Evolutionary conservation across 2,113 vertebrate species (phyloP), one percentile per base, ranked within the genome.

Genomic region (Carollia perspicillata): DNA sequence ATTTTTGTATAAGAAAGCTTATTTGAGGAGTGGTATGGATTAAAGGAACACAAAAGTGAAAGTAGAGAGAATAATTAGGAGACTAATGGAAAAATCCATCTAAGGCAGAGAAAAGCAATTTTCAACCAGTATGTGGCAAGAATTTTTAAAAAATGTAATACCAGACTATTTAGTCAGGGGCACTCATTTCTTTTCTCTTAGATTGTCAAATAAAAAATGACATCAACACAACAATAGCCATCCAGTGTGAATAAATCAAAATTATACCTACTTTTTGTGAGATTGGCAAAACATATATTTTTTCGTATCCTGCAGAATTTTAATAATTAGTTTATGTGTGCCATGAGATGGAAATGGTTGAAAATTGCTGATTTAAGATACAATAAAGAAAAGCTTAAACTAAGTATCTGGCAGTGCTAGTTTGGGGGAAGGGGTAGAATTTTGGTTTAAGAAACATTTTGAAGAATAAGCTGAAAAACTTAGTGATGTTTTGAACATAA

Each of bases 1-100:
- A 84, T 58, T 58, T 58, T 63, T 35, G 11, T 58, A 68, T 44
- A 22, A 71, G 20, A 87, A 89, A 51, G 44, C 55, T 86, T 93
- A 95, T n/a, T 53, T 92, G 78, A 40, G 63, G 53, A 90, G 28
- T 71, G 23, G 23, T 95, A 30, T 92, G 12, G 49, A 79, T 84
- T 87, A 97, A 93, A 66, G 53, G 60, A 88, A 89, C 9, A 72
- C 17, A 85, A 51, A 94, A 79, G 40, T 40, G 10, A 13, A 95
- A 87, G 23, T 77, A 58, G 30, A 89, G 12, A 77, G 49, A 66
- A 16, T 58, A 69, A 60, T 69, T 58, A 68, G 90, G 20, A 68
- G 12, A 84, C 33, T 66, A 78, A 85, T 35, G 11, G 40, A 63
- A 42, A 86, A 18, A 51, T 42, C 12, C 13, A 33, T 11, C 12